Conservation (phyloP, 2,113 vertebrate genomes). For the Aythya baeri region DNA sequence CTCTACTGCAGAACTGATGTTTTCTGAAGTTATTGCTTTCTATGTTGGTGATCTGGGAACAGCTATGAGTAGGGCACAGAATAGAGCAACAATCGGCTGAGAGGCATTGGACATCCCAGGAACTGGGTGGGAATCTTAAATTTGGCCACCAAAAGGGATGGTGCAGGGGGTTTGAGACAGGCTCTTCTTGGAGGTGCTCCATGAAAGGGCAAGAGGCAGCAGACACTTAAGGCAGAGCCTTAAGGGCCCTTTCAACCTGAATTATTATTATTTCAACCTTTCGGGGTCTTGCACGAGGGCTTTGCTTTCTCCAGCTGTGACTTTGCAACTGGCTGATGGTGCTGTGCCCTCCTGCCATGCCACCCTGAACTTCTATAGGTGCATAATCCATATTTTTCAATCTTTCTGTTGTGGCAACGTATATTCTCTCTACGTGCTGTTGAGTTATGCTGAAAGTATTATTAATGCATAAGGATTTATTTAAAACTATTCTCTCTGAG, state of each 20-base stretch:
- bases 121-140: neutral
- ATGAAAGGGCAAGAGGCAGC: neutral
- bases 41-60: neutral
- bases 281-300: neutral
- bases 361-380: neutral
- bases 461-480: conserved; percentile 11
- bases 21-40: neutral
- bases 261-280: neutral
- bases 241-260: neutral
- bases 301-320: neutral
- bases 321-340: neutral
- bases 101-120: neutral
- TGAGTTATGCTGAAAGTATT: neutral
- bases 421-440: neutral
- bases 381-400: neutral
- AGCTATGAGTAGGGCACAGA: fast-evolving
- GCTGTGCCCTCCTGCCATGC: neutral
- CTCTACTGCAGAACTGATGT: neutral
- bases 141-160: neutral
- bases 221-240: neutral
- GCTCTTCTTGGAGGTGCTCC: neutral
- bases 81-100: fast-evolving
- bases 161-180: neutral
- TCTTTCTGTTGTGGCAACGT: neutral
- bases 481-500: conserved; percentile 14